Percentiles rank a stretch among this genome's conserved stretches.
These are phyloP conservation scores for Drosophila antonietae DNA, from an alignment of 2,888 invertebrate species.

Conservation along the genomic window DNA sequence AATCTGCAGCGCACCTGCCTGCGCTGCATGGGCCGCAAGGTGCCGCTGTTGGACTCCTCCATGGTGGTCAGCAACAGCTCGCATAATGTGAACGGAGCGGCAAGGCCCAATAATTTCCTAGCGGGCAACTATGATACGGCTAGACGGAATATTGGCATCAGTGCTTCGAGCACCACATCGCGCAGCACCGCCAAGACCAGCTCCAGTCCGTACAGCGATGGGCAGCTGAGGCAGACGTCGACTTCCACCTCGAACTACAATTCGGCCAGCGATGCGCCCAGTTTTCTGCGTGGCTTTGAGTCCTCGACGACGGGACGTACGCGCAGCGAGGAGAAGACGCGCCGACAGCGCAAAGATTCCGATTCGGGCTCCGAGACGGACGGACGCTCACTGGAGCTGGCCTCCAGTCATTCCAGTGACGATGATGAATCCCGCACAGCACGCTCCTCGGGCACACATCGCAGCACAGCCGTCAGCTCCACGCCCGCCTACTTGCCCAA, in stretches of 20 bases:
- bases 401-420: constrained; percentile 98
- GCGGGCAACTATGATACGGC: constrained; percentile 86
- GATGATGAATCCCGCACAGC: constrained; percentile 89
- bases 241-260: constrained; percentile 95
- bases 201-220: constrained; percentile 95
- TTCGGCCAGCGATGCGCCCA: constrained; percentile 91
- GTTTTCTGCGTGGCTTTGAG: constrained; percentile 87
- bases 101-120: constrained; percentile 82
- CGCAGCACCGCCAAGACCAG: constrained; percentile 97
- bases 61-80: constrained; percentile 91
- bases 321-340: constrained; percentile 80
- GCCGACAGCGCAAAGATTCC: constrained; percentile 87
- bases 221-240: constrained; percentile 92
- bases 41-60: constrained; percentile 91
- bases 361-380: constrained; percentile 93
- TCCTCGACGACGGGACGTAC: constrained; percentile 77
- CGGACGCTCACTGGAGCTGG: constrained; percentile 94
- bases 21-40: constrained; percentile 92
- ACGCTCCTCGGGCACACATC: constrained; percentile 84
- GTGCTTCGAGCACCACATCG: constrained; percentile 97
- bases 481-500: constrained; percentile 87
- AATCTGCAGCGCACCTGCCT: constrained; percentile 87
- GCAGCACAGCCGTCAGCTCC: constrained; percentile 84
- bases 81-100: constrained; percentile 88
- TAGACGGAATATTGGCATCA: constrained; percentile 94